A percentile compares a stretch with the other conserved stretches of the same genome.
phyloP scores from a whole-genome alignment of 2,888 invertebrate species.

The Coremacera marginata region DNA sequence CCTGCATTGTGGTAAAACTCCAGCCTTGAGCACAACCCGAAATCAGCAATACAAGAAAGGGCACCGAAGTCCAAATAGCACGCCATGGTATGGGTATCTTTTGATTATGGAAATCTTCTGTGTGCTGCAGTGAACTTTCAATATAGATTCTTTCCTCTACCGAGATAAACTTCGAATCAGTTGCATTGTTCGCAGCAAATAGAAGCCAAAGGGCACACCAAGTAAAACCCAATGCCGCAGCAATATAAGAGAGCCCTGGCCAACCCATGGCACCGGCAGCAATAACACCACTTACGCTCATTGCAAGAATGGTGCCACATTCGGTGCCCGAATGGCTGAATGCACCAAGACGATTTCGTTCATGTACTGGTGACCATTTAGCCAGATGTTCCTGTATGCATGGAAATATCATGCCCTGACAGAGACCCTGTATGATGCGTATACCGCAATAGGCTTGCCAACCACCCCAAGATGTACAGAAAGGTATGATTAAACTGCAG shows the following conservation, averaged over 20 bases:
- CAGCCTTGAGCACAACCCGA: slow-evolving; percentile 77
- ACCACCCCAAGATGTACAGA: slow-evolving; percentile 75
- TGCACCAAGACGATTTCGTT: slow-evolving; percentile 74
- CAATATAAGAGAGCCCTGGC: slow-evolving; percentile 77
- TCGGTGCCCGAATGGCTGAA: slow-evolving; percentile 74
- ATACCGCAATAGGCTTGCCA: slow-evolving; percentile 74
- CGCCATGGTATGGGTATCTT: slow-evolving; percentile 74
- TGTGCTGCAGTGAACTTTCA: slow-evolving; percentile 66
- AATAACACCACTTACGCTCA: slow-evolving; percentile 76
- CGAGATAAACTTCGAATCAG: slow-evolving; percentile 72
- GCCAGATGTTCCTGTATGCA: slow-evolving; percentile 76
- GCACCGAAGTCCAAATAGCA: slow-evolving; percentile 74
- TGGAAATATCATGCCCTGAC: slow-evolving; percentile 77
- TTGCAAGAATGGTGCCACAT: slow-evolving; percentile 76
- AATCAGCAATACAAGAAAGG: slow-evolving; percentile 73
- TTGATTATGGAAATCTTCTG: slow-evolving; percentile 49
- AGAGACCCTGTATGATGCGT: slow-evolving; percentile 77
- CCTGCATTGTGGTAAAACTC: slow-evolving; percentile 79
- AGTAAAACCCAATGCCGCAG: slow-evolving; percentile 71
- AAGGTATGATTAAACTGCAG: slow-evolving; percentile 76
- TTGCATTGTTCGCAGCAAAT: slow-evolving; percentile 74
- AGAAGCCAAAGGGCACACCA: slow-evolving; percentile 73
- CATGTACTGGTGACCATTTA: slow-evolving; percentile 77
- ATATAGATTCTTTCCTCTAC: slow-evolving; percentile 74
- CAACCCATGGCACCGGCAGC: slow-evolving; percentile 74